Base-by-base conservation (phyloP, 2,797 vertebrate genomes). In the Sternotherus odoratus region DNA sequence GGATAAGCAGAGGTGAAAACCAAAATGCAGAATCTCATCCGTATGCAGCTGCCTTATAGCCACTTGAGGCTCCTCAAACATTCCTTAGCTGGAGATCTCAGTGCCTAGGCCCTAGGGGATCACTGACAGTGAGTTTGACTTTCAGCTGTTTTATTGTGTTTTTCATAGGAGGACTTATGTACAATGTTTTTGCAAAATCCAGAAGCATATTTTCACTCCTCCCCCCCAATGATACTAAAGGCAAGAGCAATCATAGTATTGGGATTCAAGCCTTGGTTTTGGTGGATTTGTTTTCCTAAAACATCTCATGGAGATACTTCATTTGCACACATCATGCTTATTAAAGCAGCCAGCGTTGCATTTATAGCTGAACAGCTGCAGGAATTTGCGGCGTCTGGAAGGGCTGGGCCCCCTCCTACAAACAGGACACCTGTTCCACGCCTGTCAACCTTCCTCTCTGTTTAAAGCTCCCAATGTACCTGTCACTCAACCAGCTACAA, bases 401-500 rank as follows among this genome's bases (percentile, higher is more conserved):
- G 4, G 75, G 54, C 3, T 0, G 79, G 88, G 63, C 85, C 56
- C 77, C 21, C 1, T 10, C 79, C 56, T 86, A 66, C 3, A 1
- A 81, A 79, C 79, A 3, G 79, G 50, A 23, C 95, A 90, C 11
- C 92, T 97, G 97, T 79, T 51, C 0, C 0, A 56, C 72, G 63
- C 43, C 86, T 81, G 56, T 90, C 93, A 88, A 0, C 28, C 79
- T 36, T 77, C 72, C 57, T 91, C 82, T 63, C 86, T 88, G 54
- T 60, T 7, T 48, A 53, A 77, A 63, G 30, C 46, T 49, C 48
- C 60, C n/a, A 49, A 17, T 1, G 95, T 78, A 90, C 12, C 85
- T 94, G 95, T 78, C 97, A 91, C 82, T 92, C 94, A 75, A 8
- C 24, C 43, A 83, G 84, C 72, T 79, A 63, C 77, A 39, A 23